Evolutionary conservation across 2,888 invertebrate species (phyloP).

Genomic region (Troilus luridus): DNA sequence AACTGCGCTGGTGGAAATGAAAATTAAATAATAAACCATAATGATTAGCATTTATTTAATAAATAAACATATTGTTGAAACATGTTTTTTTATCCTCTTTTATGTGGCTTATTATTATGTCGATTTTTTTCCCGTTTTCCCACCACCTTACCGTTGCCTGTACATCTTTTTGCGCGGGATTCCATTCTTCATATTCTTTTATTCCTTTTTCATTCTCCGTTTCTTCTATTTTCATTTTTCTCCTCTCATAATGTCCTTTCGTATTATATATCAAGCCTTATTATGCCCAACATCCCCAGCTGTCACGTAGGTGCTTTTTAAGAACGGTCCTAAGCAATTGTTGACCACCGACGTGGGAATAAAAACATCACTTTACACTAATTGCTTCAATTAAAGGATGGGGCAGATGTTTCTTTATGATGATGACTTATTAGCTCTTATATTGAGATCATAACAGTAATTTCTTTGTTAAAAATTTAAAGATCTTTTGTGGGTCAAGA

Average conservation of each 20-base stretch:
- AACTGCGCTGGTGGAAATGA: too few relatives aligned
- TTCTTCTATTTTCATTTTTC: neutral
- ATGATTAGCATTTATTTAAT: neutral
- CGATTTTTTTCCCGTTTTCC: neutral
- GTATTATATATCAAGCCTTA: neutral
- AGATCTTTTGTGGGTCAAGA: neutral
- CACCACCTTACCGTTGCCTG: neutral
- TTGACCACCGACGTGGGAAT: constrained; percentile 26
- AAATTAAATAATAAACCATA: too few relatives aligned
- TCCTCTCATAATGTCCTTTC: neutral
- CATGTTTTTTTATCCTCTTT: neutral
- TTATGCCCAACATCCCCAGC: neutral
- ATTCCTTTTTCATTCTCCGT: neutral
- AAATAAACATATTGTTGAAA: neutral
- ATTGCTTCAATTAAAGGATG: constrained; percentile 4
- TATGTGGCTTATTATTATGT: neutral
- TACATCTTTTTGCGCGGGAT: neutral
- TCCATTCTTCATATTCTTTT: neutral
- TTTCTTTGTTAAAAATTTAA: neutral
- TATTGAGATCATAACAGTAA: neutral
- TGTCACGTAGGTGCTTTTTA: neutral
- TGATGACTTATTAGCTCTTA: neutral
- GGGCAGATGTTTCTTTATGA: constrained; percentile 9
- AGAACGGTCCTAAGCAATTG: neutral
- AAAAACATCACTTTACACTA: neutral